Percentiles rank a stretch among this genome's conserved stretches.
Conservation (phyloP, 1,140 invertebrate genomes). For the Saxidomus purpurata region DNA sequence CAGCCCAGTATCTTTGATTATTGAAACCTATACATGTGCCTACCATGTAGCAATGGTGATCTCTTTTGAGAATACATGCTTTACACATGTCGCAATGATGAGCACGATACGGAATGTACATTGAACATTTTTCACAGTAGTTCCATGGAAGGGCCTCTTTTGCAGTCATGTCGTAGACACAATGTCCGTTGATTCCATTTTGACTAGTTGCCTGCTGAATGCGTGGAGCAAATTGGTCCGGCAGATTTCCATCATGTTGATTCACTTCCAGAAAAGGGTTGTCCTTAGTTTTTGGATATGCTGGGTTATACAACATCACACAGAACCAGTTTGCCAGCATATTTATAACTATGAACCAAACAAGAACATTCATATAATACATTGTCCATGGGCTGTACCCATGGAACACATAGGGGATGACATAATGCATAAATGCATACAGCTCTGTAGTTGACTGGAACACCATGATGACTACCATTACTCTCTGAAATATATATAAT, state of each 20-base stretch:
- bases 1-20: constrained; percentile 95
- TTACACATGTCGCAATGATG: constrained; percentile 79
- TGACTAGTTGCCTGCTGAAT: constrained; percentile 64
- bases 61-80: constrained; percentile 88
- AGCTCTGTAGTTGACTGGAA: constrained; percentile 72
- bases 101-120: constrained; percentile 73
- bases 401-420: constrained; percentile 70
- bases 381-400: constrained; percentile 66
- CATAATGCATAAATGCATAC: constrained; percentile 64
- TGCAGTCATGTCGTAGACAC: constrained; percentile 57
- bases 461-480: constrained; percentile 63
- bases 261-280: constrained; percentile 48
- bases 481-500: constrained; percentile 27
- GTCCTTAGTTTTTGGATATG: constrained; percentile 67
- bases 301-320: constrained; percentile 68
- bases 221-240: constrained; percentile 63
- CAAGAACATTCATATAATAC: constrained; percentile 72
- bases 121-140: constrained; percentile 85
- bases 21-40: constrained; percentile 95
- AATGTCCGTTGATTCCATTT: constrained; percentile 57
- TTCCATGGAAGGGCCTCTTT: constrained; percentile 88
- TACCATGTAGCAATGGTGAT: constrained; percentile 97
- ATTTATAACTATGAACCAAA: constrained; percentile 67
- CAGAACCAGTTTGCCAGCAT: constrained; percentile 75
- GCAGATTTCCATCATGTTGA: constrained; percentile 15